Base-by-base conservation (phyloP, 1,140 invertebrate species). In the Drosophila littoralis region DNA sequence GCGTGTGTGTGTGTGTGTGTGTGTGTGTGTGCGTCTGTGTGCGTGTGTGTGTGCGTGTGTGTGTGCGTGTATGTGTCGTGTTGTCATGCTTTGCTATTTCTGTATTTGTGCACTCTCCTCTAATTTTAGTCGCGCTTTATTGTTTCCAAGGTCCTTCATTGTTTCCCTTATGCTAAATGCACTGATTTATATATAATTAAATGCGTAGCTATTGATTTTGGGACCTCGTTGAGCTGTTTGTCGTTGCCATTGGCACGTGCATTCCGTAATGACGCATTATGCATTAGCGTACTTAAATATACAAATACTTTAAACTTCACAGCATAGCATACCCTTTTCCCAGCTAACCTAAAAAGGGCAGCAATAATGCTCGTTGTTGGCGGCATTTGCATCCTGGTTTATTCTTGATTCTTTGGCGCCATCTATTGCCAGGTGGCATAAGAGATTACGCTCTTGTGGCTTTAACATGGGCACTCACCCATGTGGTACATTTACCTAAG, bases 191-290 rank as follows among this genome's bases (percentile, higher is more conserved):
- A 45, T 75, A 71, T 75, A 59, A 64, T 75, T 75, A 75, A 51
- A 35, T 2, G 43, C 17, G n/a, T 5, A 15, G 40, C 38, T 71
- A 64, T 71, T 75, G 64, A 73, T 68, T 60, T 38, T 59, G 51
- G 38, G 17, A 3, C 28, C 50, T 51, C 51, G 9, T 51, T 67
- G 43, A 86, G 81, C 70, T 46, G 45, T 52, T 38, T 40, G 9
- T 45, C 48, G 45, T 35, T 22, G 43, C 10, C 15, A 61, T 38
- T 33, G 64, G 65, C 82, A 85, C 83, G 75, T 80, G 65, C 46
- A 61, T 13, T 13, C 57, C 60, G 52, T 70, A 63, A 80, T 46
- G 45, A 33, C 46, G 22, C n/a, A 35, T 17, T 32, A 13, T 48
- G 51, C 33, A 50, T 17, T 40, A 38, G 10, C 43, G 8, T 42